Evolutionary conservation across 2,797 vertebrate species (phyloP).

Genomic region (Phylloscopus collybita): DNA sequence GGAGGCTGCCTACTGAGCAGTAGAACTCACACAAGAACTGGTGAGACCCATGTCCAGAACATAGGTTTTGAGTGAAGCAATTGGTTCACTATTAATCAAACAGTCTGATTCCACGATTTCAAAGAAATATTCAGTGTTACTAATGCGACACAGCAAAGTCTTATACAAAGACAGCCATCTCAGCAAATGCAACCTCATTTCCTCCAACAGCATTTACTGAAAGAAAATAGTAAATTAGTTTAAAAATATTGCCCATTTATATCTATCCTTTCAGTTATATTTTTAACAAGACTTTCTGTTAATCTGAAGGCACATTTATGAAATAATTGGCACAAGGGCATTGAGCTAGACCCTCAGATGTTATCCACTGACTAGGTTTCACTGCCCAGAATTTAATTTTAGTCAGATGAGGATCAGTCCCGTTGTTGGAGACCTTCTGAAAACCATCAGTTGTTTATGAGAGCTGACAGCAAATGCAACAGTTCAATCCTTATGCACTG

Average conservation of each 20-base stretch:
- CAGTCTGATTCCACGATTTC: background rate
- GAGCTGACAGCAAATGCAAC: constrained; percentile 28
- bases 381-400: constrained; percentile 18
- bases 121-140: background rate
- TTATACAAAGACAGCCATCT: background rate
- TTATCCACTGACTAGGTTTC: background rate
- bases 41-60: background rate
- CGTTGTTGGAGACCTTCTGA: background rate
- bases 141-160: background rate
- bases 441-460: background rate
- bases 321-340: background rate
- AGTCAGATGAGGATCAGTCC: background rate
- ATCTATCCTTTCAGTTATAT: background rate
- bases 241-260: background rate
- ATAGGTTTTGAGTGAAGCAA: background rate
- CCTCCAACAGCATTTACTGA: background rate
- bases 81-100: background rate
- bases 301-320: background rate
- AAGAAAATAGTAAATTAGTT: background rate
- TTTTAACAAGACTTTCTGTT: background rate
- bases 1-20: background rate
- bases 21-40: background rate
- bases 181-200: background rate
- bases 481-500: constrained; percentile 2
- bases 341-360: background rate